phyloP scores from a whole-genome alignment of 1,140 invertebrate genomes.

The Ceratitis capitata region DNA sequence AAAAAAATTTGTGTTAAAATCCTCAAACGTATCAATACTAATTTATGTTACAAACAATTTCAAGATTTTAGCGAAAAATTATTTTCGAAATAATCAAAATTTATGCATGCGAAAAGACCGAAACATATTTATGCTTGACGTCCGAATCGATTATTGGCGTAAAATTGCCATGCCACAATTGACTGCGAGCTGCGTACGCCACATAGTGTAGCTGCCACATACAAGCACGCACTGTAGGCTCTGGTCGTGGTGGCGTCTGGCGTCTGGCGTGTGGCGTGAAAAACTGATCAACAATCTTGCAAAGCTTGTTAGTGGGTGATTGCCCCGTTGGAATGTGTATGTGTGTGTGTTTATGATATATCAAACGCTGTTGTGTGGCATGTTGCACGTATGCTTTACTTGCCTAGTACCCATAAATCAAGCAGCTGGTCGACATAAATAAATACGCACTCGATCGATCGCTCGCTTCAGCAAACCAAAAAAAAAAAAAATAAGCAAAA shows the following conservation, averaged over 20 bases:
- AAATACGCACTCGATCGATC: not conserved
- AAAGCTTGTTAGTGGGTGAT: constrained; percentile 22
- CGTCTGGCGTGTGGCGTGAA: not conserved
- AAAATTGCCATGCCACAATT: not conserved
- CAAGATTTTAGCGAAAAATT: no score
- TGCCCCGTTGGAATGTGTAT: not conserved
- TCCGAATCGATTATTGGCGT: not conserved
- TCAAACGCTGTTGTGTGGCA: not conserved
- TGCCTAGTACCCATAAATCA: not conserved
- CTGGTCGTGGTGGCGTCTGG: no score
- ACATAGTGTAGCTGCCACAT: no score
- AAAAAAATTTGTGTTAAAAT: not conserved
- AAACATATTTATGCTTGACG: not conserved
- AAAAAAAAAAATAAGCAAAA: no score
- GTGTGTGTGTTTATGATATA: not conserved
- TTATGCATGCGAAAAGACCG: not conserved
- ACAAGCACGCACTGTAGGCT: no score
- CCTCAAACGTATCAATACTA: no score
- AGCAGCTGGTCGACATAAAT: constrained; percentile 9
- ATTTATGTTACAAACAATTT: no score
- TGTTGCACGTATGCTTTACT: not conserved
- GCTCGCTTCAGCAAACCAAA: not conserved
- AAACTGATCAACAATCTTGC: not conserved
- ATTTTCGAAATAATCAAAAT: not conserved
- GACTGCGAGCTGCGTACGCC: not conserved